Conservation (phyloP, 2,797 vertebrate species). For the Odontamblyopus lacepedii region DNA sequence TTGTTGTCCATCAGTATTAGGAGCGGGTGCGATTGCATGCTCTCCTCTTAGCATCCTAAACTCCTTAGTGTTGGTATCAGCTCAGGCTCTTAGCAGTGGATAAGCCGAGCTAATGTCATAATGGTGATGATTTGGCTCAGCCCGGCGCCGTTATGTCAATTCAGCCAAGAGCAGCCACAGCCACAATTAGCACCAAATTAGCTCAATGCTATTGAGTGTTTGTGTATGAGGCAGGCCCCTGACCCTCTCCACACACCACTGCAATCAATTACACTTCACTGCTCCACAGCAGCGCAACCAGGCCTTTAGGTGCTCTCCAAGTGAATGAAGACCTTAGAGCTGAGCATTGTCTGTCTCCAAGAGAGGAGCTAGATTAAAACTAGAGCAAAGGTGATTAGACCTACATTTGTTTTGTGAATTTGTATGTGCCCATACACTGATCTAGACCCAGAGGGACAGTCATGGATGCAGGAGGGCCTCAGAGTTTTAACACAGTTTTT, state of each 20-base stretch:
- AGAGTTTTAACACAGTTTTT: neutral
- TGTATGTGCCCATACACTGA: too few species aligned
- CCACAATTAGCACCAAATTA: conserved; percentile 78
- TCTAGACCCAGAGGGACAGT: neutral
- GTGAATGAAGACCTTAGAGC: neutral
- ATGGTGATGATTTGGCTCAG: conserved; percentile 79
- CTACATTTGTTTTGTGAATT: neutral
- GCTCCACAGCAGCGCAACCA: conserved; percentile 33
- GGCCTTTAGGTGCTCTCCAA: conserved; percentile 38
- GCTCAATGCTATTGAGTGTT: conserved; percentile 66
- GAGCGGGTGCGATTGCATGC: conserved; percentile 69
- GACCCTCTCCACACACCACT: conserved; percentile 49
- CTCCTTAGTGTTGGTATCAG: conserved; percentile 81
- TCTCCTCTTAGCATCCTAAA: conserved; percentile 80
- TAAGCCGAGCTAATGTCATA: conserved; percentile 81
- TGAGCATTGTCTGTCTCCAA: neutral
- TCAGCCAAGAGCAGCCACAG: conserved; percentile 67
- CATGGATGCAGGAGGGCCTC: neutral
- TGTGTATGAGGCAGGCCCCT: conserved; percentile 51
- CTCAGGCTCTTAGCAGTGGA: conserved; percentile 79
- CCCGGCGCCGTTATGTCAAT: conserved; percentile 74
- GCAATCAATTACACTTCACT: conserved; percentile 57
- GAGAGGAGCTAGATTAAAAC: neutral
- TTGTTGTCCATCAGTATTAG: conserved; percentile 77
- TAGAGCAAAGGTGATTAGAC: neutral